Evolutionary conservation across 2,888 invertebrate genomes (phyloP), one percentile per base, ranked within the genome.

Genomic region (Acheta domesticus): DNA sequence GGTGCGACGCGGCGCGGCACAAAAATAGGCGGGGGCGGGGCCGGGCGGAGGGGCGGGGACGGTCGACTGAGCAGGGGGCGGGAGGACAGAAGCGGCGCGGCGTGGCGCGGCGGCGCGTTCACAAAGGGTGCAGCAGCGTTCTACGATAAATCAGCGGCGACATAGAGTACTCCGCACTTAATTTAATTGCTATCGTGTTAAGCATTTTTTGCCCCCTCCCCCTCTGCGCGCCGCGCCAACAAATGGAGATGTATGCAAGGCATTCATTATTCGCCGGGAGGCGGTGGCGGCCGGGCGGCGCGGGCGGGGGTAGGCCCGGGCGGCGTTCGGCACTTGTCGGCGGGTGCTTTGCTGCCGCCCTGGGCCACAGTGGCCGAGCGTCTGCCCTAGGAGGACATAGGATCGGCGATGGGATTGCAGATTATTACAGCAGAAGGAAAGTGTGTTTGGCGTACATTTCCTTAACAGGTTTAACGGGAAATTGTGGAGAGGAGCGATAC

Each of bases 81-180:
- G 36, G 36, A 36, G 36, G 36, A 8, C 36, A 5, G 36, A 36
- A 36, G 62, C 62, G 4, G 19, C 62, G 62, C 16, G 16, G 62
- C n/a, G n/a, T n/a, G n/a, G n/a, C n/a, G n/a, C n/a, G n/a, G n/a
- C n/a, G 62, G n/a, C 62, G 62, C 16, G 16, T n/a, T 19, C 62
- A 62, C 62, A 62, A 62, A 62, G 62, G 62, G 62, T n/a, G 62
- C 62, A 62, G 62, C 62, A 12, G 62, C 62, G 62, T 62, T 62
- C 62, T n/a, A n/a, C 62, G 62, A 62, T 62, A 62, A 62, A 62
- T 62, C 62, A 62, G 62, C 62, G 62, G 62, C 62, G 62, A 62
- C 62, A 62, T 62, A 14, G 62, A 62, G 62, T 62, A 62, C 62
- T 62, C 62, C 62, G 62, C 62, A 62, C 62, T 62, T 62, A 62